Base-by-base conservation (phyloP, 2,888 invertebrate species). In the Keiferia lycopersicella region DNA sequence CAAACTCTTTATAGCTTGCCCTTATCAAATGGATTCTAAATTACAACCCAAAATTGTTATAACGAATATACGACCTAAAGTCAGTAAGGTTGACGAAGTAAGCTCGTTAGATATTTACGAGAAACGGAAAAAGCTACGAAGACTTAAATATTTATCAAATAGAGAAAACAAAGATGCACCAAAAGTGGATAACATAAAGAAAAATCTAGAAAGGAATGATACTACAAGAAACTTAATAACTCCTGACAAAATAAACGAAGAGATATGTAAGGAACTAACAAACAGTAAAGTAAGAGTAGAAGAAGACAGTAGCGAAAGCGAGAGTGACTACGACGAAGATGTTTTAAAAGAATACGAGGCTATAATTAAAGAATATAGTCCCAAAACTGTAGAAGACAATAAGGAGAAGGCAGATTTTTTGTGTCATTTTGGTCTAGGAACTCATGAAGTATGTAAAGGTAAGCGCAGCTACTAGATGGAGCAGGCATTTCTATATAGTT, bases 381-480 rank as follows among this genome's bases (percentile, higher is more conserved):
- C 65, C 56, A 66, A 69, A 87, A 64, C 48, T 4, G 60, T 90
- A 87, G 65, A 92, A 18, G 91, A 92, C 68, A 84, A 91, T 38
- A 86, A 89, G 59, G 74, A 69, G 2, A 86, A 95, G 78, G 78
- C 93, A 16, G 85, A 93, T 16, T 95, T 95, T 78, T 86, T 95
- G 62, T 91, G 93, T 30, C 87, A 92, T 70, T 93, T 95, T 68
- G 93, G 92, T 61, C 82, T 95, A 65, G 94, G 94, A 8, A 94
- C 95, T n/a, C 89, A 91, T 64, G 85, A 87, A 61, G 86, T 81
- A 68, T 93, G 86, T 72, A 94, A 94, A 86, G 94, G 95, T 95
- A 87, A 87, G 87, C 14, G 16, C 12, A n/a, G n/a, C 50, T 4
- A 20, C 16, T 41, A n/a, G 57, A 14, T 26, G 26, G 6, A 26